phyloP scores from a whole-genome alignment of 2,113 vertebrate genomes.

The Montifringilla adamsi region DNA sequence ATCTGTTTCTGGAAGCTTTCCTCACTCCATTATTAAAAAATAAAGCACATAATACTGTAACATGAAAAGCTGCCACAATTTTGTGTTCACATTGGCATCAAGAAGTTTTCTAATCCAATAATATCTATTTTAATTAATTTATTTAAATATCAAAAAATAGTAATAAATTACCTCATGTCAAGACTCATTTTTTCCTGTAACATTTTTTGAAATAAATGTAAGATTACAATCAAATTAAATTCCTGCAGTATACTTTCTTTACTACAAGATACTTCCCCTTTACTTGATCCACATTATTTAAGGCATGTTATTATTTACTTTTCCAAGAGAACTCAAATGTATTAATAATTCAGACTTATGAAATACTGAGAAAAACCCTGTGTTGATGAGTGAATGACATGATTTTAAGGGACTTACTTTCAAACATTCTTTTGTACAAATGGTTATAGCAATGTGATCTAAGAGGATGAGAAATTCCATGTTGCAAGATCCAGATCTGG shows the following conservation, averaged over 20 bases:
- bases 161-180: background rate
- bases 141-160: background rate
- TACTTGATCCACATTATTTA: background rate
- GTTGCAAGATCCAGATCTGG: background rate
- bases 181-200: background rate
- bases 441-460: fast-evolving
- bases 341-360: background rate
- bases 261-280: background rate
- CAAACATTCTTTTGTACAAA: background rate
- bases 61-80: background rate
- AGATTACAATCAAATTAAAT: background rate
- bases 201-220: background rate
- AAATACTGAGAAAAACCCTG: background rate
- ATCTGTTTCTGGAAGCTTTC: background rate
- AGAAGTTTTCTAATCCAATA: background rate
- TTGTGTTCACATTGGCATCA: background rate
- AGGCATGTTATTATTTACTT: background rate
- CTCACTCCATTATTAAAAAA: background rate
- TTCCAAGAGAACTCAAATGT: background rate
- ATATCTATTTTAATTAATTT: background rate
- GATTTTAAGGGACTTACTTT: background rate
- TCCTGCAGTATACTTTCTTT: background rate
- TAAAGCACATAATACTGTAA: background rate
- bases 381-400: fast-evolving
- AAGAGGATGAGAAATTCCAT: background rate